These are phyloP conservation scores for Spodoptera exigua DNA, from an alignment of 2,888 invertebrate genomes.

Conservation along the genomic window DNA sequence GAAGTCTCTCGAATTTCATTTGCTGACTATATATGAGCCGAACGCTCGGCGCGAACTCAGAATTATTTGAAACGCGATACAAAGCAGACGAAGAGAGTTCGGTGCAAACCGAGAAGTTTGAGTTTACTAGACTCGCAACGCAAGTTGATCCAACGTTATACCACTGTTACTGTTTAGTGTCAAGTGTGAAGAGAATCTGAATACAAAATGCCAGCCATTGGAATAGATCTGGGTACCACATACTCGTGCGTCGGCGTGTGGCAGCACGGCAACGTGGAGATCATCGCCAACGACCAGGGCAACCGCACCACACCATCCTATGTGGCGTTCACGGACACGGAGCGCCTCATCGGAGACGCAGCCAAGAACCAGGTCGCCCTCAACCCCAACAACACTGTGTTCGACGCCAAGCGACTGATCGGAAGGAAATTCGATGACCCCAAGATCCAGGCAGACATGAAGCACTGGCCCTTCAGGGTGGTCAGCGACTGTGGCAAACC, in stretches of 20 bases:
- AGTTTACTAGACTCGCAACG: conserved; percentile 51
- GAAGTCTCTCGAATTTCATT: conserved; percentile 73
- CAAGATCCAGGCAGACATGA: conserved; percentile 94
- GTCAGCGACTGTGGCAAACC: conserved; percentile 91
- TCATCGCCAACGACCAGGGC: conserved; percentile 91
- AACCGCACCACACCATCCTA: conserved; percentile 93
- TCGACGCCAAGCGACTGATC: conserved; percentile 94
- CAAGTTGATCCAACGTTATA: conserved; percentile 10
- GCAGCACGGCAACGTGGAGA: conserved; percentile 92
- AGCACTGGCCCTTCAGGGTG: conserved; percentile 95
- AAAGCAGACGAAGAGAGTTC: conserved; percentile 68
- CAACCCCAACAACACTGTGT: conserved; percentile 93
- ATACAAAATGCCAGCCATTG: conserved; percentile 85
- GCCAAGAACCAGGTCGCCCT: conserved; percentile 92
- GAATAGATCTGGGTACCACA: conserved; percentile 89
- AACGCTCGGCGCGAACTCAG: conserved; percentile 73
- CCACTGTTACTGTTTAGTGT: conserved; percentile 29
- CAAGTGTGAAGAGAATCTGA: conserved; percentile 45
- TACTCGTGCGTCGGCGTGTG: conserved; percentile 88
- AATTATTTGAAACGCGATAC: conserved; percentile 77
- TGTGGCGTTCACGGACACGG: conserved; percentile 92
- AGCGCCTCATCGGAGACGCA: conserved; percentile 92
- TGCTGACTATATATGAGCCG: conserved; percentile 71
- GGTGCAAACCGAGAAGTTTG: conserved; percentile 66
- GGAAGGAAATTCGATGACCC: conserved; percentile 93